These are phyloP conservation scores for Spodoptera frugiperda DNA, from an alignment of 1,140 invertebrate species.

Conservation along the genomic window DNA sequence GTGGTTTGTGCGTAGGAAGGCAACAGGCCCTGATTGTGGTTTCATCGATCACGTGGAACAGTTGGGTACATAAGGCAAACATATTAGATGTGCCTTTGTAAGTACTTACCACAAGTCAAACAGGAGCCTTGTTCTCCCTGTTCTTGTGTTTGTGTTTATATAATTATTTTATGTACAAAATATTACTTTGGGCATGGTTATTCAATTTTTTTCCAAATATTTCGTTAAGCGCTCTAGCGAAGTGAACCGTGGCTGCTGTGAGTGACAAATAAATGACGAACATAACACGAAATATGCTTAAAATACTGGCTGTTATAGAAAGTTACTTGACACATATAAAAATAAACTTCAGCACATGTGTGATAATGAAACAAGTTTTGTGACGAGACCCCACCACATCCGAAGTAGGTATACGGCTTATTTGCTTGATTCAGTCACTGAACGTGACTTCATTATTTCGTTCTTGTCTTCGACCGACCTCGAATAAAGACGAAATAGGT, in stretches of 20 bases:
- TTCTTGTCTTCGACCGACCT: neutral
- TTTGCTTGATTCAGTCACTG: constrained; percentile 11
- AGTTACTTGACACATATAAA: neutral
- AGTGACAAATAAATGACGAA: no score
- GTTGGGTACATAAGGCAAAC: constrained; percentile 29
- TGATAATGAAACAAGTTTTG: constrained; percentile 24
- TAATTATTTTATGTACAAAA: neutral
- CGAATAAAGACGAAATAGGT: neutral
- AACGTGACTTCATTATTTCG: constrained; percentile 37
- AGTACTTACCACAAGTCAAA: neutral
- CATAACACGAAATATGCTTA: no score
- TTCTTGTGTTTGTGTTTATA: neutral
- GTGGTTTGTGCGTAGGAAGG: constrained; percentile 17
- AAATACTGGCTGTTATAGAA: neutral
- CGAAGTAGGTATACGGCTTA: neutral
- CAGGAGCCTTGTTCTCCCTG: neutral
- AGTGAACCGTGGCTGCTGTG: no score
- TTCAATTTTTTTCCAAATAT: no score
- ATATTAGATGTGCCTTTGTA: neutral
- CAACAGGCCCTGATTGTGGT: constrained; percentile 48
- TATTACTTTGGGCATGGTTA: neutral
- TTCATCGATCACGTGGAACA: constrained; percentile 44
- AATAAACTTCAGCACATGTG: neutral
- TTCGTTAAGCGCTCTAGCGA: no score
- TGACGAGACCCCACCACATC: neutral